A percentile compares a stretch with the other conserved stretches of the same genome.
Conservation (phyloP, 1,140 invertebrate genomes). For the Formica selysi region DNA sequence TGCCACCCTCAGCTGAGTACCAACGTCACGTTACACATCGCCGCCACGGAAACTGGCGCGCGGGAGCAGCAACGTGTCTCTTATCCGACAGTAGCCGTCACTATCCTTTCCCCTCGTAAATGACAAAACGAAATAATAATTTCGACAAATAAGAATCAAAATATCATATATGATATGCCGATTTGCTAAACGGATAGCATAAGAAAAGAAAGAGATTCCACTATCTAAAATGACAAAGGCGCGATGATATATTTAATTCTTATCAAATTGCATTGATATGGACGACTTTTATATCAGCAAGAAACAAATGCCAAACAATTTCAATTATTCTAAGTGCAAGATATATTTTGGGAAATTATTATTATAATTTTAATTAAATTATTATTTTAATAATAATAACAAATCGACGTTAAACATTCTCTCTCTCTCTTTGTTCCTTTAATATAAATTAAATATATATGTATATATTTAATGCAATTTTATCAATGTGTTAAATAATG, state of each 20-base stretch:
- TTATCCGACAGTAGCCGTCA: constrained; percentile 30
- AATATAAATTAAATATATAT: neutral
- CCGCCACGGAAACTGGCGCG: neutral
- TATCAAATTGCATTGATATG: neutral
- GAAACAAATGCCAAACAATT: neutral
- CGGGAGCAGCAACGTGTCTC: constrained; percentile 44
- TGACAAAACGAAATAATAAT: constrained; percentile 61
- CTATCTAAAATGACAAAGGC: neutral
- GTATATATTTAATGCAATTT: too few species aligned
- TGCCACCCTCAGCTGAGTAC: constrained; percentile 66
- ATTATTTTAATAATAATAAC: too few species aligned
- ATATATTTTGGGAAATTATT: neutral
- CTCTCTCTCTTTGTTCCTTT: too few species aligned
- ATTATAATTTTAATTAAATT: too few species aligned
- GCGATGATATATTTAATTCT: neutral
- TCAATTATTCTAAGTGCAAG: neutral
- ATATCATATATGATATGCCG: neutral
- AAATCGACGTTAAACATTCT: neutral
- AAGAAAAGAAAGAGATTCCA: neutral
- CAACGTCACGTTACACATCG: constrained; percentile 42
- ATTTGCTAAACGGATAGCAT: neutral
- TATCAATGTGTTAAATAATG: too few species aligned
- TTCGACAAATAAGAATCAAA: constrained; percentile 62
- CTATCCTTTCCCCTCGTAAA: constrained; percentile 46
- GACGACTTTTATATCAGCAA: neutral